Conservation (phyloP, 2,113 vertebrate species). For the Hypanus sabinus region DNA sequence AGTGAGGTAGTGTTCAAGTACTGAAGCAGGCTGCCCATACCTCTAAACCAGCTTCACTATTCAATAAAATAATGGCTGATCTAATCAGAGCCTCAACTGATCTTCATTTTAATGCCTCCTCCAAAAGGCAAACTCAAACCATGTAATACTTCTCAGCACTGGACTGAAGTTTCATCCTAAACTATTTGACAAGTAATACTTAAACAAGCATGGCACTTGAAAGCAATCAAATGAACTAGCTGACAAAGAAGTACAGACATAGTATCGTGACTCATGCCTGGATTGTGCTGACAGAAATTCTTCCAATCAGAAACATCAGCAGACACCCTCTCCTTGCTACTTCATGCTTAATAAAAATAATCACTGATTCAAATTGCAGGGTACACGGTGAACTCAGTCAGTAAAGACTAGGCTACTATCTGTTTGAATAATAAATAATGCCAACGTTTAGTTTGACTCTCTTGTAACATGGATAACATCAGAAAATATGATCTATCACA, state of each 20-base stretch:
- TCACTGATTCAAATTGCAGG: not conserved
- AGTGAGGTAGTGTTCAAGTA: no score
- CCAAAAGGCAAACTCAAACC: not conserved
- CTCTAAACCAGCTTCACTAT: no score
- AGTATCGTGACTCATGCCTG: not conserved
- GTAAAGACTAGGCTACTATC: not conserved
- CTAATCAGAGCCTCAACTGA: not conserved
- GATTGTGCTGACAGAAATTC: not conserved
- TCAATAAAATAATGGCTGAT: no score
- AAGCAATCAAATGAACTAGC: not conserved
- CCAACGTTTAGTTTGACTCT: not conserved
- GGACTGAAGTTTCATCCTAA: not conserved
- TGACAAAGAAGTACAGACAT: not conserved
- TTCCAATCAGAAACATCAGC: not conserved
- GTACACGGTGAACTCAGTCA: not conserved
- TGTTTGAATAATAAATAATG: not conserved
- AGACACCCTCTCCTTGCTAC: not conserved
- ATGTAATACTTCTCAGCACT: not conserved
- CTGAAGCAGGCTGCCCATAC: no score
- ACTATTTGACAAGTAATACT: not conserved
- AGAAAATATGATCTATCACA: not conserved
- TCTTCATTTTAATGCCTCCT: not conserved
- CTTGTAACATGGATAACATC: not conserved
- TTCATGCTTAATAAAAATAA: not conserved
- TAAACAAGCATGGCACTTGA: not conserved